These are phyloP conservation scores for Spizella passerina DNA, from an alignment of 2,797 vertebrate species.

Conservation along the genomic window DNA sequence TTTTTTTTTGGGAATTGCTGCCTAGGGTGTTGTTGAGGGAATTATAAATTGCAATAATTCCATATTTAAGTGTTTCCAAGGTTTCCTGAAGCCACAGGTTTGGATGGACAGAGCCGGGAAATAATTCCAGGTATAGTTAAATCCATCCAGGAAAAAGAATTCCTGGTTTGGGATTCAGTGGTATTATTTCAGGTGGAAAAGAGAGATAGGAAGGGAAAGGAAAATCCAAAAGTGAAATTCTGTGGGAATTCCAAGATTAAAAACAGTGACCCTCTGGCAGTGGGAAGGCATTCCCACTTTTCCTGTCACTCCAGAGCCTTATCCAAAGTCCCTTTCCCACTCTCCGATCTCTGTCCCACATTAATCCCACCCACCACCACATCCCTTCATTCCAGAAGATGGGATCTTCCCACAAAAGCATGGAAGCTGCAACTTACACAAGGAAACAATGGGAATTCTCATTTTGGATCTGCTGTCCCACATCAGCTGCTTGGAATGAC, in stretches of 20 bases:
- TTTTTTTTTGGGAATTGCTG: neutral
- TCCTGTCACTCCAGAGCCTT: accelerated
- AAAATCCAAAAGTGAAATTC: neutral
- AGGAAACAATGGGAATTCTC: neutral
- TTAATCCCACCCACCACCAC: neutral
- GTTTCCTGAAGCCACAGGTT: neutral
- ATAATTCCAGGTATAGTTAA: neutral
- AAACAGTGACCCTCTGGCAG: no score
- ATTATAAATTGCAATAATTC: neutral
- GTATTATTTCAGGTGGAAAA: neutral
- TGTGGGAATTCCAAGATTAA: neutral
- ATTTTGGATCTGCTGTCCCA: neutral
- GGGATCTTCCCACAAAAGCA: neutral
- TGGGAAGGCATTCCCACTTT: neutral
- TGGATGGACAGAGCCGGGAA: neutral
- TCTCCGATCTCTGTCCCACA: accelerated
- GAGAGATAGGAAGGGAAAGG: neutral
- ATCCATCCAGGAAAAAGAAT: neutral
- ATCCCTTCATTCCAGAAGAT: neutral
- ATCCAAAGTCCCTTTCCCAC: accelerated
- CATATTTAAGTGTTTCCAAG: neutral
- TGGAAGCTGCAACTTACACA: neutral
- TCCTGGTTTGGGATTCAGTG: neutral
- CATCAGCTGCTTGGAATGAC: accelerated
- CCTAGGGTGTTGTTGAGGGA: neutral